phyloP scores from a whole-genome alignment of 2,888 invertebrate species.

The Eulithis testata region DNA sequence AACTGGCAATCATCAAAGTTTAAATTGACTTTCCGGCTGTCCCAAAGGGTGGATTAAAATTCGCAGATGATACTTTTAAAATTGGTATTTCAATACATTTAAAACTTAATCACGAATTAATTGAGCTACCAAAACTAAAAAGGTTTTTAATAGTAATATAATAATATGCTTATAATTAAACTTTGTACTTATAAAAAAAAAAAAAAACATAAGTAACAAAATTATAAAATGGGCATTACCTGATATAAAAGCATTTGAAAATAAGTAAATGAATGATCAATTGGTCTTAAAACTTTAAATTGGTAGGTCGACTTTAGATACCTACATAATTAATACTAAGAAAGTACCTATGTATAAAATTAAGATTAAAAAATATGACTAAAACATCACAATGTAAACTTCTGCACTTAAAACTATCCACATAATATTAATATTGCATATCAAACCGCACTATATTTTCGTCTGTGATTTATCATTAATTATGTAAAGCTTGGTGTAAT shows the following conservation, averaged over 20 bases:
- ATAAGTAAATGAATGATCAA: no score
- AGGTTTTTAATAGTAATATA: no score
- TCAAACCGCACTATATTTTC: slow-evolving; percentile 40
- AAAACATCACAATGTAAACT: slow-evolving; percentile 19
- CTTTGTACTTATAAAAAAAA: no score
- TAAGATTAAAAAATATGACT: neutral
- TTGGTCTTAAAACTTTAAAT: no score
- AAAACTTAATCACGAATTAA: slow-evolving; percentile 15
- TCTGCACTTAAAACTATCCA: slow-evolving; percentile 11
- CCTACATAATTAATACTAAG: no score
- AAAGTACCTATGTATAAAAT: neutral
- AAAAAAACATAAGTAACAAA: no score
- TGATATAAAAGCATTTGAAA: no score
- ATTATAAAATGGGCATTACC: no score
- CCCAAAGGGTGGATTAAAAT: slow-evolving; percentile 27
- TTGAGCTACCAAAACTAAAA: neutral
- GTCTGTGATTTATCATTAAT: slow-evolving; percentile 41
- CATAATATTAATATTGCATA: slow-evolving; percentile 34
- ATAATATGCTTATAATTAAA: no score
- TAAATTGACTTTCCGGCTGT: slow-evolving; percentile 28
- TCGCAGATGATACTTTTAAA: slow-evolving; percentile 19
- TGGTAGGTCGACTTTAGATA: no score
- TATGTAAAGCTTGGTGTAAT: slow-evolving; percentile 35
- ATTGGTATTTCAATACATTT: slow-evolving; percentile 22
- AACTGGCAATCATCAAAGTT: slow-evolving; percentile 33